Conservation (phyloP, 1,140 invertebrate species). For the Papilio polytes region DNA sequence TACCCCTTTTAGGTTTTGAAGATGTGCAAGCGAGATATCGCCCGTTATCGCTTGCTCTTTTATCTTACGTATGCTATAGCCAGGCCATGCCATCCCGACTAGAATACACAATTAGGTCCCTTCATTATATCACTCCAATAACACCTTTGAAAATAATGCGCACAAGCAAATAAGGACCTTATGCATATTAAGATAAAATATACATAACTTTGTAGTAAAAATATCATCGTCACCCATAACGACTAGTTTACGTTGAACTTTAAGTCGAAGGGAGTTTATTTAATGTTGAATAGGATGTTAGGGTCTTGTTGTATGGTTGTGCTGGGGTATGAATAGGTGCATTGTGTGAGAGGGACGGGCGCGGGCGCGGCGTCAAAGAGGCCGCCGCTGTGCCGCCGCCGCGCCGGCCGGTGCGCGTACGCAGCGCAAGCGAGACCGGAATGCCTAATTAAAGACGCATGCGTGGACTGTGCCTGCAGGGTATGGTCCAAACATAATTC, state of each 20-base stretch:
- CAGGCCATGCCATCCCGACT: slow-evolving; percentile 59
- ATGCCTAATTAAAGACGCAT: slow-evolving; percentile 83
- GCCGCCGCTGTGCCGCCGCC: slow-evolving; percentile 76
- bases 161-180: slow-evolving; percentile 43
- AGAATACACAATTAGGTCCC: slow-evolving; percentile 81
- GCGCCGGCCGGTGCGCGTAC: slow-evolving; percentile 74
- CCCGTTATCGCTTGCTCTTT: slow-evolving; percentile 64
- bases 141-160: slow-evolving; percentile 71
- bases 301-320: slow-evolving; percentile 47
- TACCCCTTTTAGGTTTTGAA: slow-evolving; percentile 43
- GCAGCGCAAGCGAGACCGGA: slow-evolving; percentile 76
- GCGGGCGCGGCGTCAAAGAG: slow-evolving; percentile 67
- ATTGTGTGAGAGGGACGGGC: slow-evolving; percentile 75
- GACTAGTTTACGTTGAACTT: slow-evolving; percentile 57
- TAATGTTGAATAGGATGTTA: slow-evolving; percentile 70
- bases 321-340: slow-evolving; percentile 73
- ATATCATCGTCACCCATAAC: slow-evolving; percentile 49
- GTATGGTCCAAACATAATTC: slow-evolving; percentile 48
- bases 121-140: slow-evolving; percentile 81
- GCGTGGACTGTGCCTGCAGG: slow-evolving; percentile 71
- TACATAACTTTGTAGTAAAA: slow-evolving; percentile 41
- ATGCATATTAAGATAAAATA: slow-evolving; percentile 23
- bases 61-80: slow-evolving; percentile 58
- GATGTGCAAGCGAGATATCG: slow-evolving; percentile 57
- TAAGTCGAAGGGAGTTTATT: slow-evolving; percentile 56